Conservation (phyloP, 2,113 vertebrate species). For the Antechinus stuartii region DNA sequence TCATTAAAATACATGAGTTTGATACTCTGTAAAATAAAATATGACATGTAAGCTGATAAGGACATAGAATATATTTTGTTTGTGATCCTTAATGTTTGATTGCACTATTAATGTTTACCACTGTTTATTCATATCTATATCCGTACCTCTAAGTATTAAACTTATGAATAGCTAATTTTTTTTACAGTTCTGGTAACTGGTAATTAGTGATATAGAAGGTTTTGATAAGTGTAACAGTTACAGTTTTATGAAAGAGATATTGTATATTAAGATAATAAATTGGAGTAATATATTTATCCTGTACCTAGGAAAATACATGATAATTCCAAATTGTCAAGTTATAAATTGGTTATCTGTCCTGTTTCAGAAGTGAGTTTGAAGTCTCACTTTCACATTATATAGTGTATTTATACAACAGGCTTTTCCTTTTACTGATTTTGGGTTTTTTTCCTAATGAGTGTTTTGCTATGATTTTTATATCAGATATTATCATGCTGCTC, state of each 20-base stretch:
- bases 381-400: conserved; percentile 63
- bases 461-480: conserved; percentile 74
- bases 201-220: conserved; percentile 63
- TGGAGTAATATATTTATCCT: conserved; percentile 77
- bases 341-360: conserved; percentile 53
- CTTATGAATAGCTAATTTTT: conserved; percentile 63
- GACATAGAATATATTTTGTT: conserved; percentile 54
- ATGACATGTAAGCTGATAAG: conserved; percentile 53
- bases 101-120: conserved; percentile 68
- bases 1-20: conserved; percentile 56
- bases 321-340: conserved; percentile 61
- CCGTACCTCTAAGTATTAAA: conserved; percentile 66
- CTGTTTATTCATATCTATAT: conserved; percentile 66
- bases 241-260: conserved; percentile 58
- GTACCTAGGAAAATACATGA: conserved; percentile 61
- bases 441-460: conserved; percentile 64
- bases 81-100: conserved; percentile 64
- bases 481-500: conserved; percentile 63
- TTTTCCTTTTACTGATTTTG: conserved; percentile 66
- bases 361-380: conserved; percentile 41
- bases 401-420: conserved; percentile 61
- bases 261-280: conserved; percentile 71
- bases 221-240: conserved; percentile 62
- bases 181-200: conserved; percentile 73
- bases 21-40: conserved; percentile 29